Evolutionary conservation across 2,888 invertebrate genomes (phyloP), one percentile per base, ranked within the genome.

Genomic region (Apodemia hepburni): DNA sequence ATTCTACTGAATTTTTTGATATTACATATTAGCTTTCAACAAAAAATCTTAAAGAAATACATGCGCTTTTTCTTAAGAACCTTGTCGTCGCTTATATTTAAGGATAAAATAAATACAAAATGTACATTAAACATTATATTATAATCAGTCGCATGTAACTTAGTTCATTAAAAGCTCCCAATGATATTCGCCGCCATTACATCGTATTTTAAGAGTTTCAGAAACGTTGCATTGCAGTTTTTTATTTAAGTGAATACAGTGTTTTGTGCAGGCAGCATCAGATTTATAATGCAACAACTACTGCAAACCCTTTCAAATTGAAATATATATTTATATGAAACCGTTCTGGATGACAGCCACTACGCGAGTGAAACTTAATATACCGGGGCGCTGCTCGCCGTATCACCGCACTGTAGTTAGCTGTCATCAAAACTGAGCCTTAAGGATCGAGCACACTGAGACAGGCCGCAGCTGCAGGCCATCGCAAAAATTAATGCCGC

Each of bases 111-210:
- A 54, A 54, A 54, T 54, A 18, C 11, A 42, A 42, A 42, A 54
- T 54, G 54, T 54, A 54, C 54, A 54, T 54, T 54, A 49, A 18
- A 49, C n/a, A 57, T 54, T 54, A 54, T 71, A 68, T 70, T 68
- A 70, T 65, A 77, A 74, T 83, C 81, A 83, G 82, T 83, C 81
- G 73, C 69, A 70, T 65, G 61, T 73, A 69, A 72, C 72, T 76
- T 78, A 78, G 71, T 71, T 72, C 66, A 71, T 77, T 77, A 68
- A 67, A 81, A 82, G 81, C 78, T 81, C 82, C 70, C 74, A 72
- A 70, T 27, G 54, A 54, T 54, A 54, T 29, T 54, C 15, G 68
- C 60, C 58, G 47, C 66, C 66, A 27, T 29, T 54, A 15, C 54
- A 9, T 54, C 15, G 5, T 27, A 11, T 54, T 45, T 29, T 54